Conservation (phyloP, 1,140 invertebrate species). For the Eueides isabella region DNA sequence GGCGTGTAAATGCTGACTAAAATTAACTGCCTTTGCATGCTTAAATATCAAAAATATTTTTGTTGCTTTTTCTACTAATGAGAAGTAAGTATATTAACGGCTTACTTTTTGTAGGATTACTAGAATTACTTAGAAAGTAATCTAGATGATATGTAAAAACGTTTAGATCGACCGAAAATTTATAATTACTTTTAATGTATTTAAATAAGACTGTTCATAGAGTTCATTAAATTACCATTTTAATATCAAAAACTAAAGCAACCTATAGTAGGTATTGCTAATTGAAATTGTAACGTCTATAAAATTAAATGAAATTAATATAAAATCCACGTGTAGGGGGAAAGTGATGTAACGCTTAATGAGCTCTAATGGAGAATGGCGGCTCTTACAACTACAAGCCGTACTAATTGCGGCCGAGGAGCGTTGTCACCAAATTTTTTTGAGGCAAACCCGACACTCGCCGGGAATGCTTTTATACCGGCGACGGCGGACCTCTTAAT, state of each 20-base stretch:
- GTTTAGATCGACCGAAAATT: background rate
- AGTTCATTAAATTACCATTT: background rate
- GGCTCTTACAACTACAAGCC: conserved; percentile 42
- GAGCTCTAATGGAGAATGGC: conserved; percentile 28
- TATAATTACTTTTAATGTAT: background rate
- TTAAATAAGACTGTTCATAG: background rate
- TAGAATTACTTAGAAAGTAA: background rate
- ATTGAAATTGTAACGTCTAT: conserved; percentile 16
- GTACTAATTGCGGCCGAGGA: conserved; percentile 59
- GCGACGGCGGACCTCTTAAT: conserved; percentile 69
- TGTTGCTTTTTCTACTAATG: conserved; percentile 2
- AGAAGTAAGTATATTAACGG: background rate
- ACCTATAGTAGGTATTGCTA: background rate
- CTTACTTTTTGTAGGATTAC: background rate
- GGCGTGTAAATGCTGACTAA: background rate
- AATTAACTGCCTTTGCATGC: background rate
- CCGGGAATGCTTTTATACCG: conserved; percentile 74
- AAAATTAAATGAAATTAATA: conserved; percentile 6
- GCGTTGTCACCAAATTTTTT: conserved; percentile 64
- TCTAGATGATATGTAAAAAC: background rate
- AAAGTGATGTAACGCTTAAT: conserved; percentile 26
- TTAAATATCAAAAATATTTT: background rate
- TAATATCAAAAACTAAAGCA: background rate
- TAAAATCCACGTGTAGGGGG: conserved; percentile 10
- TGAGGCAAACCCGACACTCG: conserved; percentile 50